A percentile compares a stretch with the other conserved stretches of the same genome.
phyloP scores from a whole-genome alignment of 2,797 vertebrate species.

The Urocyon cinereoargenteus region DNA sequence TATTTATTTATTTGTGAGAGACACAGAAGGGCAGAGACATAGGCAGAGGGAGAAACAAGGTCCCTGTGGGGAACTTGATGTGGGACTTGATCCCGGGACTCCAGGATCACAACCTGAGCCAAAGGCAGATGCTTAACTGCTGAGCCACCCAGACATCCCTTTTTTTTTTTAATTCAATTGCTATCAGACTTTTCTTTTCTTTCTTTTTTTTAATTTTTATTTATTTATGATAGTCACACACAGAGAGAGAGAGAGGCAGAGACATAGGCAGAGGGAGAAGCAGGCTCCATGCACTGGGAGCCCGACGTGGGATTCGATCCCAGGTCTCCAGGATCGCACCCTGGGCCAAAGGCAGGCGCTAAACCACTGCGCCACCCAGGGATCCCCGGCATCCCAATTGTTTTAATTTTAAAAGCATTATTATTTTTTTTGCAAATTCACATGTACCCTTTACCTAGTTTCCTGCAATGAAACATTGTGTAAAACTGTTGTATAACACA shows the following conservation, averaged over 20 bases:
- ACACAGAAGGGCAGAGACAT: neutral
- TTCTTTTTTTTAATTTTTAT: too few relatives aligned
- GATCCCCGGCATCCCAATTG: neutral
- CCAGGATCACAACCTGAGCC: neutral
- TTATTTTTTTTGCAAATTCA: neutral
- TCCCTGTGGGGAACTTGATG: neutral
- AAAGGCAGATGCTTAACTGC: neutral
- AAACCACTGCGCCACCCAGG: neutral
- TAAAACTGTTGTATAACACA: neutral
- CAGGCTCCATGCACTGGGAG: neutral
- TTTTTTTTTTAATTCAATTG: neutral
- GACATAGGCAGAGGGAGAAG: neutral
- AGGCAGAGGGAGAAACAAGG: neutral
- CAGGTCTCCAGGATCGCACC: neutral
- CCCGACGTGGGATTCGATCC: neutral
- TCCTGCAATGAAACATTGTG: neutral
- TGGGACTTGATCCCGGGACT: neutral
- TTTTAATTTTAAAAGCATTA: constrained; percentile 13
- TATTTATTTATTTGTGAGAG: neutral
- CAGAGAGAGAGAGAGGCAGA: too few relatives aligned
- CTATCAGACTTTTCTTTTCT: too few relatives aligned
- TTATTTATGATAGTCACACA: neutral
- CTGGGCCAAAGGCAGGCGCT: neutral
- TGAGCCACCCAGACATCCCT: neutral
- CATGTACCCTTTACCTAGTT: neutral